Base-by-base conservation (phyloP, 64 coral and sea anemone genomes). In the Acropora yongei region DNA sequence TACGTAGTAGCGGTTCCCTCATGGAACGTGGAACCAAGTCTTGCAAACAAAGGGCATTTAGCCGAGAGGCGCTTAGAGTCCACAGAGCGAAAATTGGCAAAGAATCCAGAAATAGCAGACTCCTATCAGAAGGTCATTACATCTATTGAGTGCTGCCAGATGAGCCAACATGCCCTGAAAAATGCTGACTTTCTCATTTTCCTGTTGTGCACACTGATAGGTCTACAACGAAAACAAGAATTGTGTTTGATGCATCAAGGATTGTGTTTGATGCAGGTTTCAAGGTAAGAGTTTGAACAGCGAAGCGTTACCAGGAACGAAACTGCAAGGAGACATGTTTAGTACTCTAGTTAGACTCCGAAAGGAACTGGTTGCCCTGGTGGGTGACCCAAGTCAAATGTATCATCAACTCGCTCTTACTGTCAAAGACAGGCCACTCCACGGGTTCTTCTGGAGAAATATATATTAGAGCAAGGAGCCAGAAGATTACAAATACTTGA, bases 371-470 rank as follows among this genome's bases (percentile, higher is more conserved):
- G 58, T 63, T 63, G 6, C 58, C 58, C 11, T 63, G 8, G 90
- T 78, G 16, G 91, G 91, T 20, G 61, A 90, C 49, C 68, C 91
- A 93, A 96, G 91, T 50, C 91, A 96, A 87, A 96, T 93, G 91
- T 96, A 93, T 63, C 95, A 90, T 76, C 85, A 96, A 53, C 17
- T 96, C 44, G 49, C 77, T 14, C 41, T 96, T 40, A 60, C 65
- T 8, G n/a, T 60, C 46, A 87, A 82, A 63, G 58, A 63, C 58
- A 63, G 58, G 58, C 10, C 58, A 63, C 58, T 63, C 2, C 58
- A 63, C 58, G 14, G 58, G 58, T 93, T 97, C 16, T 67, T 94
- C 14, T 93, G 78, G 83, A 79, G 91, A 83, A 78, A 84, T 76
- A 69, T 93, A 41, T 18, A 93, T 41, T 49, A 49, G 68, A 78